Conservation (phyloP, 2,888 invertebrate species). For the Anthophora plumipes region DNA sequence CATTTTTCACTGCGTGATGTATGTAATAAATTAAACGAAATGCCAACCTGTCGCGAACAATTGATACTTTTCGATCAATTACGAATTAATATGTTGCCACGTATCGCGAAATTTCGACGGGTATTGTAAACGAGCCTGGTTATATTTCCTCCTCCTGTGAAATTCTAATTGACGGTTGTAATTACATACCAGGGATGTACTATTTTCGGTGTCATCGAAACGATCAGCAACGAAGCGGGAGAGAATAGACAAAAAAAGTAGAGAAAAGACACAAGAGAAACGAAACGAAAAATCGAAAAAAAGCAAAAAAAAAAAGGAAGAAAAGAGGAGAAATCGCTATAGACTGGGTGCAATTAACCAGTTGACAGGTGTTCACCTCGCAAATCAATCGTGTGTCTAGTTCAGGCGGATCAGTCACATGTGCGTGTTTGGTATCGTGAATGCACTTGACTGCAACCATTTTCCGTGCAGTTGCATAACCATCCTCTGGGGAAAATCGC, state of each 20-base stretch:
- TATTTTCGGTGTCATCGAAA: neutral
- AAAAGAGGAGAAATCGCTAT: neutral
- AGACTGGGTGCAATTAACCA: slow-evolving; percentile 53
- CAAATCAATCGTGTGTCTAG: slow-evolving; percentile 58
- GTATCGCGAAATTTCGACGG: too few species aligned
- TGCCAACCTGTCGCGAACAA: neutral
- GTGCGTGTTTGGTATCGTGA: slow-evolving; percentile 41
- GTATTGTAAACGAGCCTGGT: neutral
- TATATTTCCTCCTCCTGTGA: neutral
- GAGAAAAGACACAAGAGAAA: neutral
- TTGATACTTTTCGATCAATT: neutral
- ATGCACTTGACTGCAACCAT: slow-evolving; percentile 56
- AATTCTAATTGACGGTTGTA: neutral
- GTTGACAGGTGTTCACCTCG: slow-evolving; percentile 56
- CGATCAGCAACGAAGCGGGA: neutral
- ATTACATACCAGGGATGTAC: neutral
- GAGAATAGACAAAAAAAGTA: too few species aligned
- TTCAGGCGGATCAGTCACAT: slow-evolving; percentile 56
- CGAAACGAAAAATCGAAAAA: too few species aligned
- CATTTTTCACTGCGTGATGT: neutral
- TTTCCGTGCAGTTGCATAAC: slow-evolving; percentile 50
- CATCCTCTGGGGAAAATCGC: slow-evolving; percentile 26
- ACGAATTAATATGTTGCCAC: neutral
- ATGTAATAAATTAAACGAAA: neutral
- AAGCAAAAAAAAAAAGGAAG: neutral